Evolutionary conservation across 2,797 vertebrate species (phyloP), one percentile per base, ranked within the genome.

Genomic region (Lerista edwardsae): DNA sequence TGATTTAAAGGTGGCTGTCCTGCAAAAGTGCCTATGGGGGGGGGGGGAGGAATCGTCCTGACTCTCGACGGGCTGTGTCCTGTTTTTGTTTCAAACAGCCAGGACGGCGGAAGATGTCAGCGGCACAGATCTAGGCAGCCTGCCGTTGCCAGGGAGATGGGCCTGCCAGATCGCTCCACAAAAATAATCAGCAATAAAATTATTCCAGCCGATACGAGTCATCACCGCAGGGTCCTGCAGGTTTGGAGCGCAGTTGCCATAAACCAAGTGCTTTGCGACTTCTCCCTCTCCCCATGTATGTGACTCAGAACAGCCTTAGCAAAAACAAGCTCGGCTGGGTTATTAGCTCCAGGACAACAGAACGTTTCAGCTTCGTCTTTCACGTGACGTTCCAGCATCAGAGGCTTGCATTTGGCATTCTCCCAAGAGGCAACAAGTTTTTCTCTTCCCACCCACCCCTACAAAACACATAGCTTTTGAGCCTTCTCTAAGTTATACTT

Each of bases 331-430:
- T 59, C 51, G 77, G 80, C 79, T 62, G 51, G 77, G 82, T 27
- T 0, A 0, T 90, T 84, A 89, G 79, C 80, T 88, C 29, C 74
- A 59, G 80, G 84, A 91, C 83, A 90, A 87, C 65, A 57, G 39
- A 87, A 85, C 67, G 79, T 90, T 85, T 84, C 87, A 1, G 81
- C 79, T 79, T 81, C 82, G 27, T 87, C 91, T 94, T 93, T 84
- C 36, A n/a, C 77, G 72, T 17, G n/a, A 27, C 75, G 62, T 39
- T 10, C 36, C 82, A 72, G 79, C 31, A 80, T 88, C 75, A 27
- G 44, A 84, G 80, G 36, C 73, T 89, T 83, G 80, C 79, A 39
- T 85, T 91, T 85, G 86, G 57, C 64, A 59, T 1, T 47, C 67
- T 88, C 87, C 89, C 62, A 64, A 36, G 62, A 76, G 86, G 75